Percentiles rank a stretch among this genome's conserved stretches.
Conservation (phyloP, 2,113 vertebrate genomes). For the Hipposideros armiger region DNA sequence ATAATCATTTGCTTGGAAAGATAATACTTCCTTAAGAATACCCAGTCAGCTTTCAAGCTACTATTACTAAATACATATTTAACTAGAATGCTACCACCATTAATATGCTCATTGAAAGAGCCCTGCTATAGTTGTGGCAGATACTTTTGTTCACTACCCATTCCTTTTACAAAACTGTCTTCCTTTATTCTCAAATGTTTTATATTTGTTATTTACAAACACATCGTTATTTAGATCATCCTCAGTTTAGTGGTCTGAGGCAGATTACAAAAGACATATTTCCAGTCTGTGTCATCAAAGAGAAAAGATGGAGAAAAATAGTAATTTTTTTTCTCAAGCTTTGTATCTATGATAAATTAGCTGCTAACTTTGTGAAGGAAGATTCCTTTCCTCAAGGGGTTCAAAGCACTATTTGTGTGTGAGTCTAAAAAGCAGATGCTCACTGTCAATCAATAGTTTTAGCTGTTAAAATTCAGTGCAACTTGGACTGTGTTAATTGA, state of each 20-base stretch:
- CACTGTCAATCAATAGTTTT: background rate
- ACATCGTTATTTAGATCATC: background rate
- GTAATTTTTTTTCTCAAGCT: background rate
- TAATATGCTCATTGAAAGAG: background rate
- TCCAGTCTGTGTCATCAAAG: background rate
- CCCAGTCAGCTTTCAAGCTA: background rate
- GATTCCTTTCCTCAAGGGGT: background rate
- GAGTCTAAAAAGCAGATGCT: background rate
- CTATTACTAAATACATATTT: background rate
- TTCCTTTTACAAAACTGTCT: background rate
- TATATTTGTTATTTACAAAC: background rate
- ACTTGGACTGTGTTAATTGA: background rate
- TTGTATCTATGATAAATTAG: slow-evolving; percentile 45
- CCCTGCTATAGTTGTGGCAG: background rate
- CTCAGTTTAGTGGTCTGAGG: background rate
- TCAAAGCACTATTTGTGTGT: background rate
- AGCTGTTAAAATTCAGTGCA: background rate
- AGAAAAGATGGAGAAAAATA: slow-evolving; percentile 1
- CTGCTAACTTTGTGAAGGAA: slow-evolving; percentile 17
- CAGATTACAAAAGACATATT: background rate
- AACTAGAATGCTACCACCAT: background rate
- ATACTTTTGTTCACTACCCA: background rate
- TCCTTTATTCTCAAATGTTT: background rate
- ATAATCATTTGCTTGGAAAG: slow-evolving; percentile 10
- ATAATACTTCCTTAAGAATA: background rate